These are phyloP conservation scores for Teleopsis dalmanni DNA, from an alignment of 1,140 invertebrate species.

Conservation along the genomic window DNA sequence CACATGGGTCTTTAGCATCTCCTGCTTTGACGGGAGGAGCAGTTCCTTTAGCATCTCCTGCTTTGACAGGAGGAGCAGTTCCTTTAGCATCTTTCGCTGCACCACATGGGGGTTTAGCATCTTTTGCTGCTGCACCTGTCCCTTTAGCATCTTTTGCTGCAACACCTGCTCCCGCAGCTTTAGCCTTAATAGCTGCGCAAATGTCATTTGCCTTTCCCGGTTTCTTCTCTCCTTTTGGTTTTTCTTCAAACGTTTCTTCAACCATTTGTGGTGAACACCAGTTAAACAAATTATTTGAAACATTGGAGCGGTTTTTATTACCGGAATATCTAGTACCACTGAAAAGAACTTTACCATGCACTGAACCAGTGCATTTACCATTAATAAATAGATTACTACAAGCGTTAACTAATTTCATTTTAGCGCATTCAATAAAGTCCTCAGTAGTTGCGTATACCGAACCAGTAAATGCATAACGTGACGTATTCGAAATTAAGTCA, in stretches of 20 bases:
- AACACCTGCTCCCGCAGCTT: too few relatives aligned
- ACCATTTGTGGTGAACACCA: conserved; percentile 90
- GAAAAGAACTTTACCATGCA: conserved; percentile 98
- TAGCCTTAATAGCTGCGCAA: too few relatives aligned
- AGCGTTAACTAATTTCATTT: conserved; percentile 69
- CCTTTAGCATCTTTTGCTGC: too few relatives aligned
- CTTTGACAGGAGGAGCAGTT: too few relatives aligned
- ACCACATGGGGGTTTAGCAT: too few relatives aligned
- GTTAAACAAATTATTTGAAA: conserved; percentile 84
- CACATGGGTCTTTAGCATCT: too few relatives aligned
- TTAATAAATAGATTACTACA: conserved; percentile 99
- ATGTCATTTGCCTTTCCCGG: too few relatives aligned
- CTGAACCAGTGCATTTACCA: conserved; percentile 95
- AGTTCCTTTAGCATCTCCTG: too few relatives aligned
- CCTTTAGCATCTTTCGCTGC: too few relatives aligned
- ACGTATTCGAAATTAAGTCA: conserved; percentile 60
- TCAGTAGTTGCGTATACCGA: conserved; percentile 84
- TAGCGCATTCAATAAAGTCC: conserved; percentile 64
- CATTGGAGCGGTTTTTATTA: conserved; percentile 98
- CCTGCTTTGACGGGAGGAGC: too few relatives aligned
- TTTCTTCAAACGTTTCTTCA: conserved; percentile 90
- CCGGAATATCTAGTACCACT: conserved; percentile 90
- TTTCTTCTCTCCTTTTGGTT: too few relatives aligned
- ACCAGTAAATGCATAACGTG: conserved; percentile 89
- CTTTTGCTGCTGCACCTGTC: too few relatives aligned